Conservation (phyloP, 2,113 vertebrate genomes). For the Myotis davidii region DNA sequence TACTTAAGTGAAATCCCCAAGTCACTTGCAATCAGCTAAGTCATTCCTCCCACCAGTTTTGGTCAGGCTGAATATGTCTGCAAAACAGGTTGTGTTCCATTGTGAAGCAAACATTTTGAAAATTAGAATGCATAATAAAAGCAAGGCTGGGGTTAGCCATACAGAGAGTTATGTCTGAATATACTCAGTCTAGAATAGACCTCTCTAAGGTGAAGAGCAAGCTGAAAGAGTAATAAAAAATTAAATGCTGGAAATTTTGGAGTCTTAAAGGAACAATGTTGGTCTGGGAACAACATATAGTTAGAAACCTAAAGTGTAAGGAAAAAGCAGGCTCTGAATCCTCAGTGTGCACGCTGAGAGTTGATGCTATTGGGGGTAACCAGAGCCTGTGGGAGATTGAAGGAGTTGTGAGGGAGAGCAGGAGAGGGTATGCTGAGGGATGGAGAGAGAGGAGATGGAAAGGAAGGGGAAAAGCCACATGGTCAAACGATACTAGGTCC, state of each 20-base stretch:
- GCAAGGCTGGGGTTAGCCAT: neutral
- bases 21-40: neutral
- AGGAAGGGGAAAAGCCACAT: no score
- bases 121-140: neutral
- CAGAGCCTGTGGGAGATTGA: neutral
- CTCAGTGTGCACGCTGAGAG: neutral
- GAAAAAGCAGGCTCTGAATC: neutral
- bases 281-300: neutral
- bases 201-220: neutral
- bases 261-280: neutral
- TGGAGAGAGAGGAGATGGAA: neutral
- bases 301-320: neutral
- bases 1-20: neutral
- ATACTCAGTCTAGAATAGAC: neutral
- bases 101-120: slow-evolving; percentile 39
- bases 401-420: neutral
- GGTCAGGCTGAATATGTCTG: neutral
- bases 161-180: neutral
- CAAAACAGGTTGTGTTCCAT: slow-evolving; percentile 1
- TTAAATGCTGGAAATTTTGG: neutral
- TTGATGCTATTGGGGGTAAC: neutral
- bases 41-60: neutral
- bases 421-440: accelerated
- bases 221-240: neutral
- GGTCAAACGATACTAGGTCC: neutral